Base-by-base conservation (phyloP, 2,888 invertebrate species). In the Troides helena region DNA sequence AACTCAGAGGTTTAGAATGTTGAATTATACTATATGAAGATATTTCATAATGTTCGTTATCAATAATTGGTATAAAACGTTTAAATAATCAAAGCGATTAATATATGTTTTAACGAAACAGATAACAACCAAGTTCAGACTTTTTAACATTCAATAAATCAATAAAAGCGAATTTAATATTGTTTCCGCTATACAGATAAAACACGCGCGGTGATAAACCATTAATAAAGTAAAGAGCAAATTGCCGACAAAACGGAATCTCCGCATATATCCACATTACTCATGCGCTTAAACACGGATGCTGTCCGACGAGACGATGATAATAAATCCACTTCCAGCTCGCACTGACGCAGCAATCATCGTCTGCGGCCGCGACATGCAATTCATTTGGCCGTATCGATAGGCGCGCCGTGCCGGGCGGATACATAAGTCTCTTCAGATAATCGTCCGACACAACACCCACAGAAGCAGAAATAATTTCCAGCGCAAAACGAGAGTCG, bases 401-500 rank as follows among this genome's bases (percentile, higher is more conserved):
- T 68, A 64, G 67, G 60, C 65, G 53, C 62, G 61, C 57, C 68
- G 53, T 57, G 57, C 59, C 68, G 53, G 65, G 68, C 73, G 74
- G 74, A 74, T 69, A 67, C 71, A 74, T 72, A 72, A 73, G 65
- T 71, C 71, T 46, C 64, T 50, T 25, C 7, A 71, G 72, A 72
- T 74, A 71, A 74, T 70, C 71, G 63, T 60, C 67, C 60, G 66
- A 39, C 66, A 62, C 67, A 58, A 70, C 71, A 65, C 68, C 68
- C 67, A 66, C 68, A 61, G 67, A 70, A 68, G 70, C 71, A 70
- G 70, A 71, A 69, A 70, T 69, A 69, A 75, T 74, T 73, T 66
- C 66, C 72, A 69, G 62, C 67, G 68, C 58, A 36, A 69, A 74
- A 72, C 71, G 71, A 71, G 76, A 72, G 74, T 72, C 64, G 69